Evolutionary conservation across 2,888 invertebrate genomes (phyloP), one percentile per base, ranked within the genome.

Genomic region (Andrena flavipes): DNA sequence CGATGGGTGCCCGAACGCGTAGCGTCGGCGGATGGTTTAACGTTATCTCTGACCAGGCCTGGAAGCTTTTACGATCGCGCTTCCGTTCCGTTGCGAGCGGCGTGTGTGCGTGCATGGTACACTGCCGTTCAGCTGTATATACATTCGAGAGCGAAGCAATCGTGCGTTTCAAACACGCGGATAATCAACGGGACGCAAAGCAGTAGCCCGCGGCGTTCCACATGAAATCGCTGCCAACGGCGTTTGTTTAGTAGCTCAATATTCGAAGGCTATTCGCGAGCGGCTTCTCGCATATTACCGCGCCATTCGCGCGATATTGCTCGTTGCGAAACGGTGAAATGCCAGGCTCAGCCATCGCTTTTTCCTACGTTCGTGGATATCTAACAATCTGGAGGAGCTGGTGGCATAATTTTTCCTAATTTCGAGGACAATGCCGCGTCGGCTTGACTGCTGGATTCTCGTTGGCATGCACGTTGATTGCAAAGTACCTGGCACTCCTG

Each of bases 181-280:
- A 20, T 54, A 76, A 82, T 73, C 82, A 74, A 54, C 67, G 65
- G 70, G 33, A 35, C 54, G 49, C 62, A 26, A 35, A 54, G 49
- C 33, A 48, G 13, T 30, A 16, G 68, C 72, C 51, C 13, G 20
- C 60, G 60, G 67, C 29, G 71, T 65, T 69, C 42, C 60, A 67
- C 71, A 54, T 8, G 74, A 67, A 82, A 85, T 76, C 76, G 65
- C 56, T 64, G 75, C 73, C 75, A 54, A 73, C 75, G 65, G 69
- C 67, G 74, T 84, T 85, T 85, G 80, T 77, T 76, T 79, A 77
- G 74, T 65, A 62, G 71, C 29, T 72, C 74, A 75, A 84, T 84
- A 79, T 82, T 63, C 84, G 65, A 63, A 59, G 78, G 70, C 71
- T 42, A 68, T 74, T 72, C 68, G 65, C 51, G 64, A 29, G 60